A percentile compares a stretch with the other conserved stretches of the same genome.
These are phyloP conservation scores for Galago senegalensis DNA, from an alignment of 2,797 vertebrate genomes.

Conservation along the genomic window DNA sequence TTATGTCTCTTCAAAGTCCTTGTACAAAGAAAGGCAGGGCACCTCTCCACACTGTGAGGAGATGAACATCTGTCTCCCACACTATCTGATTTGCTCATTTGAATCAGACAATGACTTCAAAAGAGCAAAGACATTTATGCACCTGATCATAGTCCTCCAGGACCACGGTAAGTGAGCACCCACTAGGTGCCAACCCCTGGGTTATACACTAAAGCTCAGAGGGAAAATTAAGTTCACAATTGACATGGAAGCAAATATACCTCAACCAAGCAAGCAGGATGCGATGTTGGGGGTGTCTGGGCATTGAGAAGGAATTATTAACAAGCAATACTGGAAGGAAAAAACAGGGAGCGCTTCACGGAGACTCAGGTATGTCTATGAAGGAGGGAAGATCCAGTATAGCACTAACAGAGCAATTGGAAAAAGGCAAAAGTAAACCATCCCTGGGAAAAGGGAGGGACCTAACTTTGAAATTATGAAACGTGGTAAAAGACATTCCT, in stretches of 20 bases:
- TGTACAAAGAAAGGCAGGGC: conserved; percentile 10
- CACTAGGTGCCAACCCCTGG: not conserved
- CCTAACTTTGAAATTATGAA: conserved; percentile 30
- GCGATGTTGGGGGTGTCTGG: not conserved
- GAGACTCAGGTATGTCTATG: not conserved
- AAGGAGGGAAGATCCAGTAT: not conserved
- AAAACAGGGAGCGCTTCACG: not conserved
- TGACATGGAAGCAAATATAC: conserved; percentile 11
- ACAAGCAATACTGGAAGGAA: not conserved
- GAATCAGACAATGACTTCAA: conserved; percentile 39
- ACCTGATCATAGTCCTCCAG: not conserved
- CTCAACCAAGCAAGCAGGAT: not conserved
- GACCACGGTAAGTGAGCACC: not conserved
- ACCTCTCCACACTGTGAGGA: not conserved
- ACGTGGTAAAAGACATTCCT: not conserved
- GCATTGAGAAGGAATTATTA: not conserved
- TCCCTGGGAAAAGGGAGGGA: not conserved
- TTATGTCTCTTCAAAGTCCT: not conserved
- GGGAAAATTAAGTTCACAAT: not conserved
- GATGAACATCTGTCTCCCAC: conserved; percentile 46
- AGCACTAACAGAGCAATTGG: not conserved
- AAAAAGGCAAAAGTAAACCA: conserved; percentile 40
- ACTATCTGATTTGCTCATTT: not conserved
- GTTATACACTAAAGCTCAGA: not conserved
- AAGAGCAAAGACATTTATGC: not conserved